Base-by-base conservation (phyloP, 2,888 invertebrate genomes). In the Cryptocephalus primarius region DNA sequence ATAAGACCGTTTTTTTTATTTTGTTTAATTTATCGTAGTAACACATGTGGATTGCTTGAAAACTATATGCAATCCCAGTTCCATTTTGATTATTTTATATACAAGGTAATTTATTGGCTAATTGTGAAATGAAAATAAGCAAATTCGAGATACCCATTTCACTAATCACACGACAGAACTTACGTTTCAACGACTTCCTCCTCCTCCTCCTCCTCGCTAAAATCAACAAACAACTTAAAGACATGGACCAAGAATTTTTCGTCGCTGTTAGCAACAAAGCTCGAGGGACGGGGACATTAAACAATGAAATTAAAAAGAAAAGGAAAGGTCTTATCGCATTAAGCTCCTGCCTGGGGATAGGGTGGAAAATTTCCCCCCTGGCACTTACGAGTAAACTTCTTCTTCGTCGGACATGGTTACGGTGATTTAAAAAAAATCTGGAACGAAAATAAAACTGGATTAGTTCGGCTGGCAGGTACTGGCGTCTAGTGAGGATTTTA, bases 351-450 rank as follows among this genome's bases (percentile, higher is more conserved):
- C 32, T 42, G 4, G 10, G 12, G 22, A 12, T 2, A 6, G 36
- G 36, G 36, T 36, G n/a, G n/a, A n/a, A 6, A n/a, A 4, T 11
- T 4, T 2, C 12, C 11, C 36, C n/a, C 12, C 6, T 36, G 43
- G 40, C 22, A 89, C 90, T 90, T 79, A 90, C 90, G 90, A 89
- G 80, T 90, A 90, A 68, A 78, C 77, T 80, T 89, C 89, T 77
- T 90, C 90, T 74, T 90, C 90, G 81, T 90, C 90, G 78, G 90
- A 90, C 90, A 90, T 90, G 80, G 74, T 85, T 80, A 74, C 76
- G 73, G 74, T 71, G 73, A 70, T 69, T 76, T 75, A 77, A 71
- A 66, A 73, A 22, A 72, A 72, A 70, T 73, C 79, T 79, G 72
- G n/a, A 75, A 77, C 63, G 66, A 59, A 62, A 58, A 61, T 59